Evolutionary conservation across 2,888 invertebrate species (phyloP).

Genomic region (Amiota minor): DNA sequence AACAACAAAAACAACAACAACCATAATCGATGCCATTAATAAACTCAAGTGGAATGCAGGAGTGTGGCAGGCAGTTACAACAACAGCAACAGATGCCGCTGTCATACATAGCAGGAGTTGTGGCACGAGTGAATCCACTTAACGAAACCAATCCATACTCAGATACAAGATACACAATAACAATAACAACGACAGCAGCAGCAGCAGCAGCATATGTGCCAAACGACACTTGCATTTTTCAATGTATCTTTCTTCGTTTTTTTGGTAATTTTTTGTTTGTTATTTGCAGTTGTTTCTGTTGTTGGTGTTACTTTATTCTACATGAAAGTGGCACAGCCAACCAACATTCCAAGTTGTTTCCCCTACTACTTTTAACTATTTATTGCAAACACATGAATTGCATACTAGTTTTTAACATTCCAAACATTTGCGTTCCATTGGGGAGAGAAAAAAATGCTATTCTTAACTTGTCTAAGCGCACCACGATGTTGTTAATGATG

Average conservation of each 20-base stretch:
- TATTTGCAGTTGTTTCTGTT: not conserved
- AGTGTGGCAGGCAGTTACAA: slow-evolving; percentile 5
- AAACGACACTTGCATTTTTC: slow-evolving; percentile 25
- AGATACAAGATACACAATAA: slow-evolving; percentile 10
- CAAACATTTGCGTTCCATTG: no score
- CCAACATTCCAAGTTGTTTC: no score
- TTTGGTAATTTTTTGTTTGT: slow-evolving; percentile 12
- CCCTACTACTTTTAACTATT: no score
- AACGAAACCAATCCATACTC: slow-evolving; percentile 18
- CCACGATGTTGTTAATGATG: no score
- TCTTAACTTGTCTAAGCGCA: no score
- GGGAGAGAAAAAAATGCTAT: no score
- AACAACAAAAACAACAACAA: not conserved
- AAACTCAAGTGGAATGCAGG: slow-evolving; percentile 45
- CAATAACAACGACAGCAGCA: not conserved
- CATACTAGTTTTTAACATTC: not conserved
- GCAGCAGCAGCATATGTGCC: slow-evolving; percentile 15
- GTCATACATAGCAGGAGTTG: slow-evolving; percentile 1
- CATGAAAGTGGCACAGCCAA: slow-evolving; percentile 8
- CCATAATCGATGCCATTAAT: slow-evolving; percentile 55
- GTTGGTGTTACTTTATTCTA: no score
- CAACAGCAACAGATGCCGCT: not conserved
- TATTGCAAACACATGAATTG: not conserved
- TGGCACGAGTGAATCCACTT: slow-evolving; percentile 25
- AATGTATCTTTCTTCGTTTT: not conserved